Conservation (phyloP, 2,113 vertebrate species). For the Anser brachyrhynchus region DNA sequence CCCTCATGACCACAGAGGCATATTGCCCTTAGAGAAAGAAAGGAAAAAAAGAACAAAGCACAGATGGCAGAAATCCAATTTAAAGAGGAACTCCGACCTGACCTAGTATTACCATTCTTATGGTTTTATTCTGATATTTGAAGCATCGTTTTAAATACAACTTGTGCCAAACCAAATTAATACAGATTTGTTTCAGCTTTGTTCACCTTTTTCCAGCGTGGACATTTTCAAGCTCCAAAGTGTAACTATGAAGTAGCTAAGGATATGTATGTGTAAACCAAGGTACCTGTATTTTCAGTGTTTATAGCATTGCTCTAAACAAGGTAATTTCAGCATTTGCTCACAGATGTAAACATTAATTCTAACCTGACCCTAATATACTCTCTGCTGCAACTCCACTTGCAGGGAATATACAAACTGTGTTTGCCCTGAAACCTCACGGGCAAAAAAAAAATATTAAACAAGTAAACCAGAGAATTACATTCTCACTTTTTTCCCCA, state of each 20-base stretch:
- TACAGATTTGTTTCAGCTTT: not conserved
- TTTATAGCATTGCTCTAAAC: slow-evolving; percentile 1
- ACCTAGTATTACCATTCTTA: not conserved
- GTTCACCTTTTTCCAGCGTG: not conserved
- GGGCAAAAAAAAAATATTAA: not conserved
- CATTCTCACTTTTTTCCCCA: not conserved
- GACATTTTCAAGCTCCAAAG: not conserved
- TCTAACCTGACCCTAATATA: not conserved
- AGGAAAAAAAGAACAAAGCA: not conserved
- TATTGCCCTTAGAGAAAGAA: not conserved
- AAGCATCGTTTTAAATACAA: not conserved
- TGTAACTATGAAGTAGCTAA: not conserved
- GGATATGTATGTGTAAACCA: not conserved
- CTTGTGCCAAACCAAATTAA: not conserved
- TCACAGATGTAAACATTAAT: slow-evolving; percentile 18
- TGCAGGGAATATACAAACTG: not conserved
- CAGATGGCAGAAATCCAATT: not conserved
- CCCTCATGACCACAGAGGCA: not conserved
- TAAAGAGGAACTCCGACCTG: not conserved
- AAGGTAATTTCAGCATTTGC: not conserved
- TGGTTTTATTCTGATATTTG: not conserved
- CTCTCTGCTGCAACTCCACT: not conserved
- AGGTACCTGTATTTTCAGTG: not conserved
- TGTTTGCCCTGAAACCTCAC: not conserved
- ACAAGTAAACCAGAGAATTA: not conserved